phyloP scores from a whole-genome alignment of 2,797 vertebrate species.

The Heliangelus exortis region DNA sequence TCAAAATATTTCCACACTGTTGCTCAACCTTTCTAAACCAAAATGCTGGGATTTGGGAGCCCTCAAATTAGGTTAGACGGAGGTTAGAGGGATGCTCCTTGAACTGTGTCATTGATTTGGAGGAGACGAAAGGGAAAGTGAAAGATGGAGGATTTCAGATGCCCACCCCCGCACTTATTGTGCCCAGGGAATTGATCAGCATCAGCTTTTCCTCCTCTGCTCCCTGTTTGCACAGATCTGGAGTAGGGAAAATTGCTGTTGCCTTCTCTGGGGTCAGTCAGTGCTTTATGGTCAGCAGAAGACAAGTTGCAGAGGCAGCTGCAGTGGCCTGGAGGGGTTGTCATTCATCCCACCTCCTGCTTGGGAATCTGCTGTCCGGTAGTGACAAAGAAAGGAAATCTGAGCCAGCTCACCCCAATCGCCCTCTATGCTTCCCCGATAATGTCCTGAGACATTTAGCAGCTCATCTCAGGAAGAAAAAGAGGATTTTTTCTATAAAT shows the following conservation, averaged over 20 bases:
- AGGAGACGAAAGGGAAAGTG: background rate
- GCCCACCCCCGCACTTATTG: rapidly evolving
- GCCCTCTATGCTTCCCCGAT: background rate
- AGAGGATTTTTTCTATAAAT: background rate
- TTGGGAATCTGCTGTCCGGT: background rate
- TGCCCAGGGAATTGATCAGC: background rate
- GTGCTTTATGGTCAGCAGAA: background rate
- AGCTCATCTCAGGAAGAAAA: background rate
- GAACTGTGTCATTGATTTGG: background rate
- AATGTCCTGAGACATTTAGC: background rate
- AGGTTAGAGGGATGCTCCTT: background rate
- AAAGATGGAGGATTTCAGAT: background rate
- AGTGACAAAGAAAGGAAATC: background rate
- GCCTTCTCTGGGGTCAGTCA: background rate
- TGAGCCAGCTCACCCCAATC: background rate
- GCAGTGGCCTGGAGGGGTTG: background rate
- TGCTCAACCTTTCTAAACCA: background rate
- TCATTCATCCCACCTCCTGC: background rate
- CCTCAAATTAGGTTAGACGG: no score
- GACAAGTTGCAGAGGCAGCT: background rate
- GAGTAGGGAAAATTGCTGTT: background rate
- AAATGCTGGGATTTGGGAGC: background rate
- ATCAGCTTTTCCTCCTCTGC: background rate
- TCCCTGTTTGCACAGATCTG: background rate
- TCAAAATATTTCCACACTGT: background rate